Percentiles rank a stretch among this genome's conserved stretches.
Evolutionary conservation across 2,113 vertebrate genomes (phyloP).

Genomic region (Sclerurus mexicanus): DNA sequence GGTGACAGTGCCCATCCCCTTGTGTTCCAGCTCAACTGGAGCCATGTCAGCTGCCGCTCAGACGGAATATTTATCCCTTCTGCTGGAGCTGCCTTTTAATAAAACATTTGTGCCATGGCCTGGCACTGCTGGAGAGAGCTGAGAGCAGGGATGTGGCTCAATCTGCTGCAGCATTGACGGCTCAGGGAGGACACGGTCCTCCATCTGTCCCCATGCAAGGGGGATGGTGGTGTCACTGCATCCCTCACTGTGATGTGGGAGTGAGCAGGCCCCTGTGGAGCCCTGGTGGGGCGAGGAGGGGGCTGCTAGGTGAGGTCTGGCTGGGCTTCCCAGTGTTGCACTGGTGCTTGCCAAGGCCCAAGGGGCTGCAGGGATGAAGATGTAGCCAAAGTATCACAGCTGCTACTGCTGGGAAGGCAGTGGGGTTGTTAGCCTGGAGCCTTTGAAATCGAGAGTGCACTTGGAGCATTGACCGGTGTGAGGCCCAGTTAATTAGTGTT

Average conservation of each 20-base stretch:
- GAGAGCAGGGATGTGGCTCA: rapidly evolving
- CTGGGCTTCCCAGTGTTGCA: background rate
- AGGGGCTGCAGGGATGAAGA: background rate
- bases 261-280: background rate
- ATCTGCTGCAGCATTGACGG: rapidly evolving
- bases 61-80: background rate
- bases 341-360: rapidly evolving
- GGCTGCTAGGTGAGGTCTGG: background rate
- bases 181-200: background rate
- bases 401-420: background rate
- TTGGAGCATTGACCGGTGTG: background rate
- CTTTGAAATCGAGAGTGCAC: background rate
- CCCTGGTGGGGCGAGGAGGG: background rate
- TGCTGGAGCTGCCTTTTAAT: constrained; percentile 10
- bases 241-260: background rate
- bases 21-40: background rate
- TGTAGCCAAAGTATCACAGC: background rate
- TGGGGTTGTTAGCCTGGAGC: background rate
- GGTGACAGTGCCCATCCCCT: background rate
- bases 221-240: background rate
- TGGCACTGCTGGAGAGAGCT: background rate
- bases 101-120: background rate
- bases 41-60: background rate
- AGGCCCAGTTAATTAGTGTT: constrained; percentile 48
- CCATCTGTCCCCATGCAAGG: background rate